Evolutionary conservation across 2,888 invertebrate genomes (phyloP).

Genomic region (Chorisops tibialis): DNA sequence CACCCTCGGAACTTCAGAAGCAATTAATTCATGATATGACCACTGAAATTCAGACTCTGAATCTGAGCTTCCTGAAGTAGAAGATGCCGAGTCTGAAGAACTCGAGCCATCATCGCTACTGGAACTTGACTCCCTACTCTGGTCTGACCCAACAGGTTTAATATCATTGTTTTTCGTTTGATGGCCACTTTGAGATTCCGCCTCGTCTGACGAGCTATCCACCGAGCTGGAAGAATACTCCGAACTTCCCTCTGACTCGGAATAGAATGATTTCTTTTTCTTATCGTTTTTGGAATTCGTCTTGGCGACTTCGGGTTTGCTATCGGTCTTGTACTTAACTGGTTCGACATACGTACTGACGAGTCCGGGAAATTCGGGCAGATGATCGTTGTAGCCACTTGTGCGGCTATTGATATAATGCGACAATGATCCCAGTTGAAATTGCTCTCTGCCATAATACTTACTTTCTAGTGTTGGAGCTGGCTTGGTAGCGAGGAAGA

Average conservation of each 20-base stretch:
- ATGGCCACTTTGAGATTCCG: conserved; percentile 37
- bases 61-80: conserved; percentile 43
- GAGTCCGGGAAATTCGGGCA: conserved; percentile 84
- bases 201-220: conserved; percentile 39
- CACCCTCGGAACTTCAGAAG: not conserved
- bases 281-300: conserved; percentile 34
- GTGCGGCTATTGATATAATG: conserved; percentile 88
- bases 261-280: conserved; percentile 63
- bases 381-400: conserved; percentile 80
- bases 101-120: conserved; percentile 35
- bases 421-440: conserved; percentile 91
- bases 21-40: not conserved
- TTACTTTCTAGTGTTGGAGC: conserved; percentile 86
- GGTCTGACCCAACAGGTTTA: conserved; percentile 30
- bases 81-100: conserved; percentile 33
- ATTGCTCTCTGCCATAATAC: conserved; percentile 79
- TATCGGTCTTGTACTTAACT: conserved; percentile 38
- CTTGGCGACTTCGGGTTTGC: not conserved
- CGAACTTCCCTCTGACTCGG: conserved; percentile 48
- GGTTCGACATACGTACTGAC: conserved; percentile 68
- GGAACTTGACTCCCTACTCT: conserved; percentile 32
- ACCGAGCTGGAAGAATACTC: conserved; percentile 41
- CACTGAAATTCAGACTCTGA: conserved; percentile 34
- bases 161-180: conserved; percentile 35
- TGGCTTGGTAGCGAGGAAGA: conserved; percentile 90